Percentiles rank a stretch among this genome's conserved stretches.
Evolutionary conservation across 2,888 invertebrate species (phyloP).

Genomic region (Crioceris asparagi): DNA sequence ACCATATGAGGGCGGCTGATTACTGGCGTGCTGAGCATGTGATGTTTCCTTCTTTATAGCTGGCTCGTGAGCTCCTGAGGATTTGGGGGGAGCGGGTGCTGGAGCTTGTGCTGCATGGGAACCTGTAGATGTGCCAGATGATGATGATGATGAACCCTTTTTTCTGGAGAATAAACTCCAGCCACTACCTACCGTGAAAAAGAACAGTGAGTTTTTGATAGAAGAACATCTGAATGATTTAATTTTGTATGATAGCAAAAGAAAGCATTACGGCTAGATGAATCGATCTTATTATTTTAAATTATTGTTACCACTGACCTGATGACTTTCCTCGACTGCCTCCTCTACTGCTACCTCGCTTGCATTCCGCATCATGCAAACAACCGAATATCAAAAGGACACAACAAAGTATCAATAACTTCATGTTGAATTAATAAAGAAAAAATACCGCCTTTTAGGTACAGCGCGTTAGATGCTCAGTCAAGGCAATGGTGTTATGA

Average conservation of each 20-base stretch:
- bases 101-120: constrained; percentile 9
- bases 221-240: too few relatives aligned
- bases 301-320: too few relatives aligned
- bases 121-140: constrained; percentile 4
- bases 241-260: too few relatives aligned
- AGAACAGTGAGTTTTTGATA: too few relatives aligned
- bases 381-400: constrained; percentile 10
- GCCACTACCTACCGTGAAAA: constrained; percentile 8
- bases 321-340: constrained; percentile 11
- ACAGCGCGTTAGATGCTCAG: too few relatives aligned
- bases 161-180: constrained; percentile 16
- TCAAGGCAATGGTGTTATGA: neutral
- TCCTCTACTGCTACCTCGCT: constrained; percentile 12
- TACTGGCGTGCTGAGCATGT: constrained; percentile 17
- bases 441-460: too few relatives aligned
- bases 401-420: constrained; percentile 13
- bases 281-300: too few relatives aligned
- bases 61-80: constrained; percentile 13
- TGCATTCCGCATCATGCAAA: constrained; percentile 7
- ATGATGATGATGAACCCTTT: constrained; percentile 10
- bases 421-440: constrained; percentile 9
- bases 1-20: constrained; percentile 20
- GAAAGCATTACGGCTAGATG: too few relatives aligned
- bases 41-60: constrained; percentile 20
- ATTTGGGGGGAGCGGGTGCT: constrained; percentile 10